Conservation (phyloP, 2,797 vertebrate species). For the Tokudaia muenninki region DNA sequence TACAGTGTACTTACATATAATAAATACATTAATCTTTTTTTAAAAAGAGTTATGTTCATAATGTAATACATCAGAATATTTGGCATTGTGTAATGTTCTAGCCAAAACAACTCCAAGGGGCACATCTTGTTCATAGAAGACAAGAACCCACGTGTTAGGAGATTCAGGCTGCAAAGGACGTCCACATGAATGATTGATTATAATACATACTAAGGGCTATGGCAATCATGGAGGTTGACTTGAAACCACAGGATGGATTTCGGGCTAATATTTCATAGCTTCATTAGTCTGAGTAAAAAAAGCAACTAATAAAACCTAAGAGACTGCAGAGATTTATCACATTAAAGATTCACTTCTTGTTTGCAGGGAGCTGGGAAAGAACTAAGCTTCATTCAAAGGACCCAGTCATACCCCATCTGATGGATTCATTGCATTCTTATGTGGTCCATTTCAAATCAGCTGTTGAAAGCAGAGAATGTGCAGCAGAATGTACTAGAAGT, state of each 20-base stretch:
- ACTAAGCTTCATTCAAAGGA: neutral
- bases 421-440: neutral
- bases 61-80: slow-evolving; percentile 10
- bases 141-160: neutral
- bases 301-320: neutral
- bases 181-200: slow-evolving; percentile 23
- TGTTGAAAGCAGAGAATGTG: neutral
- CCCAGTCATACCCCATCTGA: neutral
- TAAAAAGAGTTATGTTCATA: neutral
- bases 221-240: neutral
- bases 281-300: neutral
- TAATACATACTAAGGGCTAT: neutral
- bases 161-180: slow-evolving; percentile 28
- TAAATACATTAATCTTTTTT: no score
- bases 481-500: neutral
- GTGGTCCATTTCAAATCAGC: neutral
- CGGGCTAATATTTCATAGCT: slow-evolving; percentile 16
- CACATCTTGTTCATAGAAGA: neutral
- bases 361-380: neutral
- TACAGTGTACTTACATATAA: no score
- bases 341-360: slow-evolving; percentile 27
- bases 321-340: slow-evolving; percentile 23
- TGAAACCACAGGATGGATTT: neutral
- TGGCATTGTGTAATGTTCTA: neutral
- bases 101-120: neutral